These are phyloP conservation scores for Lasioglossum vierecki DNA, from an alignment of 2,888 invertebrate genomes.

Conservation along the genomic window DNA sequence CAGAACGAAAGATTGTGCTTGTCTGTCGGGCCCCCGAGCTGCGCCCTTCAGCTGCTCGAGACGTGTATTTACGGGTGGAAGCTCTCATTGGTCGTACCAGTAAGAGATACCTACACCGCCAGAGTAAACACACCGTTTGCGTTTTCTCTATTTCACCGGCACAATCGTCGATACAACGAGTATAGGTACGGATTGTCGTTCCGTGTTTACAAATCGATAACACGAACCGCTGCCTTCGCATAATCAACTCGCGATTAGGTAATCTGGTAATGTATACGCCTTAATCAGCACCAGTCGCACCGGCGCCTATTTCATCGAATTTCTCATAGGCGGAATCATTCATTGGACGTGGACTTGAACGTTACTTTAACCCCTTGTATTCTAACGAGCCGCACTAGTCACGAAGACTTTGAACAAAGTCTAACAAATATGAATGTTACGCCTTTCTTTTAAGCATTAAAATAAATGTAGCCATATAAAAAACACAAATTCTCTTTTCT, in stretches of 20 bases:
- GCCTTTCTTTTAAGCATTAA: no score
- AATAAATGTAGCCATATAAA: no score
- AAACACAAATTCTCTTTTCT: no score
- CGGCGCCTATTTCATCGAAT: neutral
- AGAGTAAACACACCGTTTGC: constrained; percentile 28
- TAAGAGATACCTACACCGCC: constrained; percentile 9
- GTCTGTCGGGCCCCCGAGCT: constrained; percentile 27
- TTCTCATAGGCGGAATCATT: neutral
- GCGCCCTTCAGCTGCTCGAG: constrained; percentile 21
- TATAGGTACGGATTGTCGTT: constrained; percentile 27
- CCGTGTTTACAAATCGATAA: constrained; percentile 42
- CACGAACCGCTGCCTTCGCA: constrained; percentile 37
- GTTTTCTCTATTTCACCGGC: constrained; percentile 30
- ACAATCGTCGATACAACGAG: constrained; percentile 9
- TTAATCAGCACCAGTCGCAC: constrained; percentile 9
- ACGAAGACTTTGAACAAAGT: no score
- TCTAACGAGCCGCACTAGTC: no score
- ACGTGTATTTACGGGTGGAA: constrained; percentile 29
- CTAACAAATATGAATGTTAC: no score
- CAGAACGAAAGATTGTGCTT: constrained; percentile 49
- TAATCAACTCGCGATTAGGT: constrained; percentile 31
- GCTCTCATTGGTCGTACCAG: constrained; percentile 30
- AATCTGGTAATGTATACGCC: constrained; percentile 19
- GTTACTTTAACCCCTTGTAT: neutral
- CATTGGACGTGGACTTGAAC: neutral